Evolutionary conservation across 2,113 vertebrate species (phyloP), one percentile per base, ranked within the genome.

Genomic region (Hemicordylus capensis): DNA sequence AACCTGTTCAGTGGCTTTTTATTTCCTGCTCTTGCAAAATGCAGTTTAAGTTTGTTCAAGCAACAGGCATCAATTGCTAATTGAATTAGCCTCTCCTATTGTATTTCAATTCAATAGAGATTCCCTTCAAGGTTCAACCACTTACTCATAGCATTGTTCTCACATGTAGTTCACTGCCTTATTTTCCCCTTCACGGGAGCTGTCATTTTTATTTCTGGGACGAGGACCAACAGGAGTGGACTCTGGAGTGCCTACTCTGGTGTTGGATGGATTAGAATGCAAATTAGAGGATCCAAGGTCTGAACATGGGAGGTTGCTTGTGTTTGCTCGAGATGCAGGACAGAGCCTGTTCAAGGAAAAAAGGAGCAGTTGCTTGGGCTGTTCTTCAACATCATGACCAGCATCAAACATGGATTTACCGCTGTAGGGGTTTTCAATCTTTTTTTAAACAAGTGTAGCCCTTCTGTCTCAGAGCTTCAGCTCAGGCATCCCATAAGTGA

Each of bases 61-160:
- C 48, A 91, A 87, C 91, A 93, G 78, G 86, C 91, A 94, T 95
- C 92, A 87, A 64, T 94, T 92, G 89, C 90, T 94, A 96, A 96
- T 94, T 95, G 91, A 95, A 94, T 94, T 94, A 94, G 78, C 88
- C 82, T 94, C 78, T 80, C 5, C 90, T 91, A 91, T 88, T 94
- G 92, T 94, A 78, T 88, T 95, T 91, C 91, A 76, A 89, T 89
- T 96, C 94, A 94, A 87, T 93, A 91, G 91, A 89, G 81, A 93
- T 93, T 95, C 89, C 79, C 89, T 92, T 92, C 89, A 92, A 83
- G 93, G 94, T 93, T 90, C 92, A 93, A 90, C 51, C 81, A 81
- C 89, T 92, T 93, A 67, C 85, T 84, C 83, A 46, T 42, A 75
- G 90, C 87, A 95, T 94, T 93, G 86, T 91, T 93, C 89, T 94